These are phyloP conservation scores for Rhorus exstirpatorius DNA, from an alignment of 2,888 invertebrate genomes.

Conservation along the genomic window DNA sequence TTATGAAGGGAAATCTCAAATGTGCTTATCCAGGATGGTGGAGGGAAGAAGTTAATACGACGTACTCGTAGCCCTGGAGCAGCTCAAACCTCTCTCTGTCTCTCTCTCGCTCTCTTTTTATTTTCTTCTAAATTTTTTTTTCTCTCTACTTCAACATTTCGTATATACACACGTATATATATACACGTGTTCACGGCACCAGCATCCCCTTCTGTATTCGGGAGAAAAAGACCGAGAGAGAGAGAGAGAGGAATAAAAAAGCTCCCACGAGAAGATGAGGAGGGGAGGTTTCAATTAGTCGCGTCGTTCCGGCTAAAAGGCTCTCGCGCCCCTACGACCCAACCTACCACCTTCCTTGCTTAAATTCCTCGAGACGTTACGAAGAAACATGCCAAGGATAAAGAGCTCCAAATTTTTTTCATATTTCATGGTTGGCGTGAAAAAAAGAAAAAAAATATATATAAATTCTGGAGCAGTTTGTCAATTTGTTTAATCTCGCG, in stretches of 20 bases:
- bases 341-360: constrained; percentile 38
- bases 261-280: constrained; percentile 63
- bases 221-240: constrained; percentile 14
- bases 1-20: constrained; percentile 46
- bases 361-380: constrained; percentile 44
- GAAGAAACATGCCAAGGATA: constrained; percentile 21
- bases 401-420: constrained; percentile 15
- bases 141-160: constrained; percentile 45
- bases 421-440: constrained; percentile 8
- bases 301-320: constrained; percentile 70
- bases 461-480: too few species aligned
- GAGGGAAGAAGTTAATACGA: constrained; percentile 72
- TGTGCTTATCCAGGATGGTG: constrained; percentile 45
- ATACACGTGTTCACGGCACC: constrained; percentile 38
- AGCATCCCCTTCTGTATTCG: constrained; percentile 31
- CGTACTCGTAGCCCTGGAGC: constrained; percentile 60
- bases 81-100: constrained; percentile 45
- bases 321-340: constrained; percentile 60
- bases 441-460: neutral
- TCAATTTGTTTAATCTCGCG: too few species aligned
- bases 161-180: constrained; percentile 26
- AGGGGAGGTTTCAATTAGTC: constrained; percentile 72
- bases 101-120: constrained; percentile 28
- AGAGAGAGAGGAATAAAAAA: constrained; percentile 65
- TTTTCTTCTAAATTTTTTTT: constrained; percentile 5